Evolutionary conservation across 2,888 invertebrate genomes (phyloP), one percentile per base, ranked within the genome.

Genomic region (Tupiocoris notatus): DNA sequence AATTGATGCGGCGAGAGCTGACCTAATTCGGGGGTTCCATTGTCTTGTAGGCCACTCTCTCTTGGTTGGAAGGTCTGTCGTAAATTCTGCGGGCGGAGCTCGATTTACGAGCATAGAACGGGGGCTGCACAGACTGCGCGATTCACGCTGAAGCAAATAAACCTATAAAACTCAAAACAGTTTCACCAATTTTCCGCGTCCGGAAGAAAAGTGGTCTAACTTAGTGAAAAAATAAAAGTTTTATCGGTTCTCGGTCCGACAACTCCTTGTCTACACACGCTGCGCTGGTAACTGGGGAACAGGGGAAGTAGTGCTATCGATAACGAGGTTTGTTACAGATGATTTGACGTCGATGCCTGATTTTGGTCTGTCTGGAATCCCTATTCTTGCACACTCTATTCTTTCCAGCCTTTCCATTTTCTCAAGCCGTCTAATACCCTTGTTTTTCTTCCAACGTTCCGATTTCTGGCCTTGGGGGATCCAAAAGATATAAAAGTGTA

Each of bases 311-410:
- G 39, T 39, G 54, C 17, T 62, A 62, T 73, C 62, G 73, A 73
- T 73, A 73, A 73, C 62, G 70, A 70, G 73, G 39, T 73, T 73
- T 73, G 73, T 73, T 62, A 39, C 54, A 22, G 17, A 68, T 22
- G 70, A 54, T 39, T 63, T 73, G 73, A 73, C 73, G 73, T 73
- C 63, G 73, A 63, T 62, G 17, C 25, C 20, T 7, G 17, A 21
- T 23, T 18, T 21, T 39, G 23, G 17, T 21, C 63, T 67, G 20
- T 12, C n/a, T n/a, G n/a, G n/a, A n/a, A n/a, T n/a, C n/a, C n/a
- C n/a, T n/a, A n/a, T n/a, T n/a, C n/a, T n/a, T n/a, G n/a, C n/a
- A n/a, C n/a, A 54, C 12, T 54, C 54, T 20, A 12, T 12, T 39
- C 39, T 12, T 39, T 7, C 12, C 39, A 3, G 39, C 3, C 12